These are phyloP conservation scores for Neodiprion virginianus DNA, from an alignment of 1,140 invertebrate species.

Conservation along the genomic window DNA sequence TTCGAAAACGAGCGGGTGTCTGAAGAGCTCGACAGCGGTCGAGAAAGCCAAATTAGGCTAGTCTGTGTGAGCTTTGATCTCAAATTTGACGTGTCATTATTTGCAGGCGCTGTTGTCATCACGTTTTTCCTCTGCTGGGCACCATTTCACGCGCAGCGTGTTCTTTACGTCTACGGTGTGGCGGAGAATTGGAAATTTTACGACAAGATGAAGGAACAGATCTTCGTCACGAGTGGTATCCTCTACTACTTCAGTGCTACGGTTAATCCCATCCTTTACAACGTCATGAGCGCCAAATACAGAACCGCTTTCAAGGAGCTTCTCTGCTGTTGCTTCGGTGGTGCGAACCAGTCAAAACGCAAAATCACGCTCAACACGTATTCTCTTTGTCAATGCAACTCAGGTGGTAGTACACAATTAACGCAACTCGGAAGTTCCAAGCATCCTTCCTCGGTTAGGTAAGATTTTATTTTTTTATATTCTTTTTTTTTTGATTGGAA, in stretches of 20 bases:
- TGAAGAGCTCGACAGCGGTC: too few species aligned
- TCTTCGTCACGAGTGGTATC: slow-evolving; percentile 75
- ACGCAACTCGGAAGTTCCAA: background rate
- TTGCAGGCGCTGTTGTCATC: slow-evolving; percentile 86
- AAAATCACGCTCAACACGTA: background rate
- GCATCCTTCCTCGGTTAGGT: background rate
- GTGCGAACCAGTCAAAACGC: background rate
- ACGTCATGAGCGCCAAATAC: slow-evolving; percentile 68
- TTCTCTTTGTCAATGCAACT: background rate
- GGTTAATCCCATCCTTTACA: slow-evolving; percentile 86
- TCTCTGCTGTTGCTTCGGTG: background rate
- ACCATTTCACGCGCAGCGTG: slow-evolving; percentile 87
- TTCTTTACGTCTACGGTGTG: slow-evolving; percentile 70
- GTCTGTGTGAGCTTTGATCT: too few species aligned
- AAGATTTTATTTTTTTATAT: background rate
- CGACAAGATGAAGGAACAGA: slow-evolving; percentile 70
- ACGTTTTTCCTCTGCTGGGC: slow-evolving; percentile 94
- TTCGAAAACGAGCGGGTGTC: too few species aligned
- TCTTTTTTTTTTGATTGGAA: background rate
- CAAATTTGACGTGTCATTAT: slow-evolving; percentile 13
- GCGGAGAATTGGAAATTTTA: slow-evolving; percentile 59
- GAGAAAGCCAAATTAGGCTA: too few species aligned
- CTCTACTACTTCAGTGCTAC: slow-evolving; percentile 84
- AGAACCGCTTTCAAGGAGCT: slow-evolving; percentile 4
- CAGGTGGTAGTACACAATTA: background rate